These are phyloP conservation scores for Nasua narica DNA, from an alignment of 2,797 vertebrate genomes.

Conservation along the genomic window DNA sequence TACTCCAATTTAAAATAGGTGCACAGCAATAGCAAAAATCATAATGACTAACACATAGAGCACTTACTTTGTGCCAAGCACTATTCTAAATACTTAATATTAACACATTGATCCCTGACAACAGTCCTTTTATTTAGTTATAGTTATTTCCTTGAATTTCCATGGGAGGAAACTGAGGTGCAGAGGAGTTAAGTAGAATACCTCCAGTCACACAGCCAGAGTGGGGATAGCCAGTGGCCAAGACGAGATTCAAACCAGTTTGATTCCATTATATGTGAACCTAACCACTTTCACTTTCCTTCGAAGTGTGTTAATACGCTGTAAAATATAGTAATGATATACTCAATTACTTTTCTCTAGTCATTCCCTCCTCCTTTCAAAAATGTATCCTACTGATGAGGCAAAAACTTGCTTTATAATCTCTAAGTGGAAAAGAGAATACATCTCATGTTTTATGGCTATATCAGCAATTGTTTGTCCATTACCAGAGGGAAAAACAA, in stretches of 20 bases:
- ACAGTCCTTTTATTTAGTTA: slow-evolving; percentile 18
- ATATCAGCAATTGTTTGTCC: neutral
- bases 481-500: neutral
- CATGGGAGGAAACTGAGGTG: neutral
- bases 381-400: neutral
- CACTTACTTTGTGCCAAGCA: neutral
- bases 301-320: neutral
- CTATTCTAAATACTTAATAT: neutral
- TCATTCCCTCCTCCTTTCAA: neutral
- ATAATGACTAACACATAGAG: neutral
- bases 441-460: neutral
- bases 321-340: neutral
- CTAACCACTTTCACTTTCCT: slow-evolving; percentile 13
- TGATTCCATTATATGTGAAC: neutral
- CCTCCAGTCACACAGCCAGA: neutral
- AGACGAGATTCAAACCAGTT: neutral
- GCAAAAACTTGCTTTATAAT: neutral
- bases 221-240: neutral
- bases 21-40: neutral
- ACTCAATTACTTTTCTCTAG: neutral
- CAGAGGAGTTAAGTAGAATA: neutral
- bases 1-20: neutral
- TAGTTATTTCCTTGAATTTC: neutral
- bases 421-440: neutral
- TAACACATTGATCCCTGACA: neutral